Base-by-base conservation (phyloP, 2,113 vertebrate species). In the Onychostruthus taczanowskii region DNA sequence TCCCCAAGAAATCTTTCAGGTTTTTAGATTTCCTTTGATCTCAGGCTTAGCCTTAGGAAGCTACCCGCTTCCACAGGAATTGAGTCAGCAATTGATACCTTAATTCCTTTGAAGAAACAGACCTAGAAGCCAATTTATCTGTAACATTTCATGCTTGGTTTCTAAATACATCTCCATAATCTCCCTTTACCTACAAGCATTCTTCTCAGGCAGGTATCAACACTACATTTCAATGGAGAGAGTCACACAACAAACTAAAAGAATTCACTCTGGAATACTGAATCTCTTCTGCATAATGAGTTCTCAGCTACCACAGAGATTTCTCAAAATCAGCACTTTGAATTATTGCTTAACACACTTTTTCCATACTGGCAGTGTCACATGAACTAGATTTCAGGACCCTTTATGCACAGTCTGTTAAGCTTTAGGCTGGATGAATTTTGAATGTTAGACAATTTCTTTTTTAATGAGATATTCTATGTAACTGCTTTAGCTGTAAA, bases 11-110 rank as follows among this genome's bases (percentile, higher is more conserved):
- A 46, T 75, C 55, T 87, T 87, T 61, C 62, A 72, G 56, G 69
- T 70, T 92, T 95, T 94, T 21, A 87, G 46, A 75, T 22, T 53
- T 52, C 77, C 80, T 94, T 95, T 97, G 80, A 95, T 94, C 64
- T 89, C 44, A 12, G 52, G 76, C 47, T 94, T 78, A 89, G 87
- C 95, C 69, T 78, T 52, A 59, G 64, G 89, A 94, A 87, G 20
- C 59, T 27, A 72, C 68, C 62, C 5, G 9, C 15, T 92, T 95
- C 80, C 77, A 72, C 17, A 4, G 13, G 73, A 79, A 82, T 8
- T 41, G 21, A 91, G 69, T 63, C 61, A 89, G 94, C 56, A 93
- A 70, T 0, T 92, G 94, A 92, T 93, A 89, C 63, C 62, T 89
- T 75, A 93, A 96, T 63, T 70, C 91, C 80, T 95, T 78, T 93